These are phyloP conservation scores for Entomobrya multifasciata DNA, from an alignment of 2,888 invertebrate species.

Conservation along the genomic window DNA sequence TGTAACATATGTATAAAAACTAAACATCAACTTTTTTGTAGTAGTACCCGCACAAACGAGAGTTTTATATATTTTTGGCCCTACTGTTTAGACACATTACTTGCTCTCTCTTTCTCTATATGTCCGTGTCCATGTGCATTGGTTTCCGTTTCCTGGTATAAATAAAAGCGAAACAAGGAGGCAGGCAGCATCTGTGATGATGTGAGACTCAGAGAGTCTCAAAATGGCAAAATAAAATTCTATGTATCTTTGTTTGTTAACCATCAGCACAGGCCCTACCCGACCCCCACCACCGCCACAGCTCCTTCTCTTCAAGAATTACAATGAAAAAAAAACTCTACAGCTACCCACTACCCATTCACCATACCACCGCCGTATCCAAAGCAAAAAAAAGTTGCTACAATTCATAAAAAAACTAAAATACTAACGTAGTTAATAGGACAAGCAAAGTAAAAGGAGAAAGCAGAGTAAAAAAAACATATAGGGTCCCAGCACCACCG, in stretches of 20 bases:
- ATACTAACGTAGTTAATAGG: background rate
- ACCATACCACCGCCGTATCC: no score
- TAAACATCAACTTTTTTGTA: no score
- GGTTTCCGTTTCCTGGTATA: conserved; percentile 38
- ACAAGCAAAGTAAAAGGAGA: background rate
- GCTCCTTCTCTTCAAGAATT: no score
- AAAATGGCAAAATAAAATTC: background rate
- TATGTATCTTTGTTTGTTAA: background rate
- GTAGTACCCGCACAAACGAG: no score
- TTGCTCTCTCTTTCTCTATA: background rate
- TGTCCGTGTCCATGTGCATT: background rate
- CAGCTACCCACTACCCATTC: background rate
- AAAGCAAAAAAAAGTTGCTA: background rate
- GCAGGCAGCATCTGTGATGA: conserved; percentile 48
- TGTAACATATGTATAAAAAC: background rate
- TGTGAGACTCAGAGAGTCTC: background rate
- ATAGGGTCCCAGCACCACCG: background rate
- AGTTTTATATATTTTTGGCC: no score
- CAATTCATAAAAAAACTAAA: background rate
- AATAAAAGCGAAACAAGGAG: conserved; percentile 27
- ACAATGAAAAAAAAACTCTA: background rate
- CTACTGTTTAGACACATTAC: background rate
- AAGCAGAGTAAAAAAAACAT: background rate
- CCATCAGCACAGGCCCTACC: background rate
- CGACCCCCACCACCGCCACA: background rate